phyloP scores from a whole-genome alignment of 2,797 vertebrate genomes.

The Phrynocephalus forsythii region DNA sequence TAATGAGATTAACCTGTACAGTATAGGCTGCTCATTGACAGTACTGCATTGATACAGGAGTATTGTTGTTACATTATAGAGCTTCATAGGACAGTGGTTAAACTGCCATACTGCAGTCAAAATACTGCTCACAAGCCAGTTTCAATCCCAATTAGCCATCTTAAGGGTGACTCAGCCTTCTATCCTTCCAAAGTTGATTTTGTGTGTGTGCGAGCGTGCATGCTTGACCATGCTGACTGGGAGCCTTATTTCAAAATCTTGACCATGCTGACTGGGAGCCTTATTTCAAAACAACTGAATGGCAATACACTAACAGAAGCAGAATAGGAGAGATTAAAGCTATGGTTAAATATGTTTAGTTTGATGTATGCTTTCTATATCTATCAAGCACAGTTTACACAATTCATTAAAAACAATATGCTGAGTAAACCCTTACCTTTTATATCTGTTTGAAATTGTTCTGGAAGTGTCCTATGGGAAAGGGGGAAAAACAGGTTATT shows the following conservation, averaged over 20 bases:
- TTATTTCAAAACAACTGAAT: neutral
- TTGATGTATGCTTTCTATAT: neutral
- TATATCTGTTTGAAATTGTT: constrained; percentile 84
- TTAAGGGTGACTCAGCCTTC: too few species aligned
- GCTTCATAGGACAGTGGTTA: too few species aligned
- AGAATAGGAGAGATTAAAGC: neutral
- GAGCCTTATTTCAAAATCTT: neutral
- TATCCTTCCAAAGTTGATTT: too few species aligned
- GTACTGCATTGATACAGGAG: too few species aligned
- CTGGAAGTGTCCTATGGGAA: constrained; percentile 86
- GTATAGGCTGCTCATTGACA: too few species aligned
- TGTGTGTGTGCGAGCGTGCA: too few species aligned
- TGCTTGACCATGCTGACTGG: too few species aligned
- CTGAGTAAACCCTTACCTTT: constrained; percentile 84
- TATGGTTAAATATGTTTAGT: neutral
- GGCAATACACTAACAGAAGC: neutral
- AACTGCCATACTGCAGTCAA: too few species aligned
- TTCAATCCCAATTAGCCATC: too few species aligned
- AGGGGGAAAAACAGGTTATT: constrained; percentile 47
- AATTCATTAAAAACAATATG: constrained; percentile 8
- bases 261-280: too few species aligned
- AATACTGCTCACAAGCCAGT: too few species aligned
- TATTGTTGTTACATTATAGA: too few species aligned
- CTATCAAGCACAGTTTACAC: neutral
- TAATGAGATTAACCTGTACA: neutral